Evolutionary conservation across 2,888 invertebrate species (phyloP), one percentile per base, ranked within the genome.

Genomic region (Mesorhabditis belari): DNA sequence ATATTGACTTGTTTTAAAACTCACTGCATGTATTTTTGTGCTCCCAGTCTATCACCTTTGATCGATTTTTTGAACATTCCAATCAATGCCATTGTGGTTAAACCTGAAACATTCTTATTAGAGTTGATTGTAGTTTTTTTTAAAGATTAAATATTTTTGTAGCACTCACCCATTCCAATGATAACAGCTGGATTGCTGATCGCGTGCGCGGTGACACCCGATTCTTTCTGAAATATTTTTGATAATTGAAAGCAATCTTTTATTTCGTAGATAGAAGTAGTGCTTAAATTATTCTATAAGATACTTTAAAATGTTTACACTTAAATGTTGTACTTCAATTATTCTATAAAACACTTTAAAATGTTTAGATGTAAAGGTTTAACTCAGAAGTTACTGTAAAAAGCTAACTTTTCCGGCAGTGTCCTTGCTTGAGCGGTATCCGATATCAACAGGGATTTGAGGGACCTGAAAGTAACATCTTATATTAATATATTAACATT

Each of bases 1-100:
- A n/a, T n/a, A n/a, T n/a, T n/a, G n/a, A n/a, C n/a, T n/a, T n/a
- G n/a, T n/a, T n/a, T n/a, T n/a, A 6, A 17, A 58, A 55, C 44
- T 61, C 65, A 74, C 67, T 75, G 74, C 76, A 77, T 77, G 65
- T 68, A 68, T 61, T 73, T 73, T 58, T 77, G 77, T 0, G 76
- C 71, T 5, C 77, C 76, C 12, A 73, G 61, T 61, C 71, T 70
- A 62, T 77, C 77, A 6, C 77, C 77, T 35, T 69, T 27, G 59
- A 75, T 73, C 26, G 73, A 75, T 9, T 27, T 68, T 67, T 59
- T 69, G 61, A 71, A 69, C 77, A 77, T 77, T 60, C 77, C 77
- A 19, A 76, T 63, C 2, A 77, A 62, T 6, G 77, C 77, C 21
- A 64, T 28, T 4, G 72, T 71, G 6, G 77, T 77, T 28, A 75